A percentile compares a stretch with the other conserved stretches of the same genome.
Evolutionary conservation across 2,888 invertebrate genomes (phyloP).

Genomic region (Leptinotarsa peninsularis): DNA sequence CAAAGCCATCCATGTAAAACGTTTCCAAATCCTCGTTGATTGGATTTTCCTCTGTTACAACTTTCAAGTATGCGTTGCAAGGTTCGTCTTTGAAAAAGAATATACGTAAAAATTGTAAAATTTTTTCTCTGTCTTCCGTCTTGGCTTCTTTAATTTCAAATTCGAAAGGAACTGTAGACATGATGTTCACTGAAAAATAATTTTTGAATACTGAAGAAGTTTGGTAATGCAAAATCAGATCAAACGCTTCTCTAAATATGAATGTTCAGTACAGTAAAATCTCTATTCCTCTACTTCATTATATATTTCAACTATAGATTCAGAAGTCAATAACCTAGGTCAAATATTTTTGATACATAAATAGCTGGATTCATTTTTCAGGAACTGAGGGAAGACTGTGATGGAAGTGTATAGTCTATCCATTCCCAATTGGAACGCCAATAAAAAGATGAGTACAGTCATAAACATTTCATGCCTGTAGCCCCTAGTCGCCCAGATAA

Average conservation of each 20-base stretch:
- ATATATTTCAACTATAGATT: too few relatives aligned
- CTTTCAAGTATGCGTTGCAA: slow-evolving; percentile 72
- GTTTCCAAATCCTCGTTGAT: slow-evolving; percentile 75
- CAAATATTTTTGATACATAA: too few relatives aligned
- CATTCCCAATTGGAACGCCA: too few relatives aligned
- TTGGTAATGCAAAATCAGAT: neutral
- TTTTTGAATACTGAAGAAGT: neutral
- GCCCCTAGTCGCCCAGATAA: too few relatives aligned
- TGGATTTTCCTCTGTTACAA: slow-evolving; percentile 72
- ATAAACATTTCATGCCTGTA: too few relatives aligned
- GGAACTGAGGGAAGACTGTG: too few relatives aligned
- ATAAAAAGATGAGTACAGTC: too few relatives aligned
- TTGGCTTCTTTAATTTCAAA: slow-evolving; percentile 64
- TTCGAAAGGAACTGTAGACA: slow-evolving; percentile 2
- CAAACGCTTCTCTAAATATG: neutral
- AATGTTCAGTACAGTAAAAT: too few relatives aligned
- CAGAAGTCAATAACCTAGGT: too few relatives aligned
- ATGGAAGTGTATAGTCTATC: too few relatives aligned
- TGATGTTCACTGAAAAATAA: neutral
- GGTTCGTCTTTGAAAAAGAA: slow-evolving; percentile 82
- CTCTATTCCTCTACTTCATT: too few relatives aligned
- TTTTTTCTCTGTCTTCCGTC: slow-evolving; percentile 66
- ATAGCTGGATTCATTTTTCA: too few relatives aligned
- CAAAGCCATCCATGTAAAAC: slow-evolving; percentile 70
- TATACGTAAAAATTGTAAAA: slow-evolving; percentile 69